Conservation (phyloP, 2,113 vertebrate genomes). For the Promerops cafer region DNA sequence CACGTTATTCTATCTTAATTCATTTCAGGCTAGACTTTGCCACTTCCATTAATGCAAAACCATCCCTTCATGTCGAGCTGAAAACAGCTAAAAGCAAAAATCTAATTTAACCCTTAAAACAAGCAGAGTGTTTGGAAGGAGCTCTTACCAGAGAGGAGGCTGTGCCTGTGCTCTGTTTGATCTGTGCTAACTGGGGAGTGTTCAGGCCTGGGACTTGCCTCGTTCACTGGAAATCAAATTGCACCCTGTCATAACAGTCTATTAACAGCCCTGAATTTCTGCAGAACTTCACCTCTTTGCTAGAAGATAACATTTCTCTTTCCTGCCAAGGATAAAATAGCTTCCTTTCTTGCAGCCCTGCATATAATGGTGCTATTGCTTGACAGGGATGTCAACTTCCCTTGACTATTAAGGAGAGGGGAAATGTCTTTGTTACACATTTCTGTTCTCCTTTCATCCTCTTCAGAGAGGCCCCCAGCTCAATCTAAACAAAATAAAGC, state of each 20-base stretch:
- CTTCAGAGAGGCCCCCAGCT: constrained; percentile 38
- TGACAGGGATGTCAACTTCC: constrained; percentile 60
- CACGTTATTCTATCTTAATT: background rate
- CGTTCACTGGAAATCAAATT: constrained; percentile 18
- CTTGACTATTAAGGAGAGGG: constrained; percentile 59
- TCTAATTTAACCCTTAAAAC: background rate
- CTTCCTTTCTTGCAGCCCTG: constrained; percentile 45
- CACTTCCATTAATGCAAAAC: background rate
- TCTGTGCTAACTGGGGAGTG: background rate
- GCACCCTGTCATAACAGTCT: constrained; percentile 35
- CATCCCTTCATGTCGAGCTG: background rate
- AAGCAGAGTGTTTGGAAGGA: background rate
- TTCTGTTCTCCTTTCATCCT: constrained; percentile 49
- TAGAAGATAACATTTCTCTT: constrained; percentile 56
- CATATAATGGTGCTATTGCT: constrained; percentile 25
- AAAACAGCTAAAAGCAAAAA: background rate
- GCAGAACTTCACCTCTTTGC: constrained; percentile 19
- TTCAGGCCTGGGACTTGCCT: background rate
- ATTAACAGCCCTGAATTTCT: constrained; percentile 38
- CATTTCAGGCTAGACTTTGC: background rate
- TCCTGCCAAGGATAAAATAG: constrained; percentile 54
- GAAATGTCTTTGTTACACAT: constrained; percentile 60
- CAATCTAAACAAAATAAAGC: constrained; percentile 59
- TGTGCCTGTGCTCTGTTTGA: background rate
- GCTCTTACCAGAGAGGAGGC: background rate